These are phyloP conservation scores for Ferdinandea cuprea DNA, from an alignment of 2,888 invertebrate species.

Conservation along the genomic window DNA sequence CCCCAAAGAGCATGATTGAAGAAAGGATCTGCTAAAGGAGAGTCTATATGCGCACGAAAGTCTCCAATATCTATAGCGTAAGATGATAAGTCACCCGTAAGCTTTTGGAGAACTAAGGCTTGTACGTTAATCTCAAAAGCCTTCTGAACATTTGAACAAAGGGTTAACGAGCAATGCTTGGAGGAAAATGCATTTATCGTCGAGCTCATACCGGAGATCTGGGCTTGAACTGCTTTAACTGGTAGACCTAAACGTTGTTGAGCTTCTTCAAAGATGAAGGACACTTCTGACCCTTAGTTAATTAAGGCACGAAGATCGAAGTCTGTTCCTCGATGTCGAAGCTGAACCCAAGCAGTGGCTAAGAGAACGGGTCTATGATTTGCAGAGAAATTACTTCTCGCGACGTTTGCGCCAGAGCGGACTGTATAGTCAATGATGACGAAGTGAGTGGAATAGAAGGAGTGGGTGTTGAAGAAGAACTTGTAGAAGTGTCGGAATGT, in stretches of 20 bases:
- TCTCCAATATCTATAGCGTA: neutral
- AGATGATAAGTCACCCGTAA: neutral
- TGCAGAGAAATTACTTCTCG: neutral
- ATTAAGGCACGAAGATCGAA: constrained; percentile 16
- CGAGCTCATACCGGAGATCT: constrained; percentile 12
- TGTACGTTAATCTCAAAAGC: constrained; percentile 1
- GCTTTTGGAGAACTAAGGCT: neutral
- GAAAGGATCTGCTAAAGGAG: neutral
- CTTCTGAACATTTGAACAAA: neutral
- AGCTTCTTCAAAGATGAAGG: constrained; percentile 8
- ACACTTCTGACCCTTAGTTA: constrained; percentile 28
- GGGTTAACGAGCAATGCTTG: neutral
- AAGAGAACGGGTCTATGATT: neutral
- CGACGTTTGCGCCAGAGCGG: neutral
- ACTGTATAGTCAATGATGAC: neutral
- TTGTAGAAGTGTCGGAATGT: neutral
- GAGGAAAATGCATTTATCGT: neutral
- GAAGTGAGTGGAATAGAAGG: neutral
- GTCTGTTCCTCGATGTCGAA: neutral
- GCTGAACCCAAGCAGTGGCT: neutral
- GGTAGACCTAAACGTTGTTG: constrained; percentile 8
- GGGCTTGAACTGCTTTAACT: neutral
- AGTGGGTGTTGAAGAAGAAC: neutral
- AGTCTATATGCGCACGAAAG: neutral
- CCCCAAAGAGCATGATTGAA: neutral